Evolutionary conservation across 2,113 vertebrate species (phyloP).

Genomic region (Chloebia gouldiae): DNA sequence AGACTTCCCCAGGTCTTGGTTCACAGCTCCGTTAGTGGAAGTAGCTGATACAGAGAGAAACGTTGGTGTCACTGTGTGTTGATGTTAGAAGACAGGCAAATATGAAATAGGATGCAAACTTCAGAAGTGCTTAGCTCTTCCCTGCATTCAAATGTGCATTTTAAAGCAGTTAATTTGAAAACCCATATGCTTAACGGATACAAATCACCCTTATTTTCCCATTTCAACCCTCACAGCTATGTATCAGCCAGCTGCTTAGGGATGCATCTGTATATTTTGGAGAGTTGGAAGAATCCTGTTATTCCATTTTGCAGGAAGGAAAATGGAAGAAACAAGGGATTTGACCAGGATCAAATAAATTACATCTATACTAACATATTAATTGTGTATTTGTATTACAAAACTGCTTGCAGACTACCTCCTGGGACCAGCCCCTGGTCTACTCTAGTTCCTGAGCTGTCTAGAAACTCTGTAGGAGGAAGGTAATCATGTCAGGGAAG

Average conservation of each 20-base stretch:
- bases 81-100: neutral
- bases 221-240: neutral
- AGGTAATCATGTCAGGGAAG: neutral
- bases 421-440: neutral
- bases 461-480: neutral
- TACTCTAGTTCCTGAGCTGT: neutral
- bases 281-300: neutral
- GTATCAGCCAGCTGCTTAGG: neutral
- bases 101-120: neutral
- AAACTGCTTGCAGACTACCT: neutral
- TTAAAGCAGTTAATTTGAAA: slow-evolving; percentile 1
- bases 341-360: neutral
- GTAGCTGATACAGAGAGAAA: neutral
- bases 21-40: neutral
- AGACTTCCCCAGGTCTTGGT: neutral
- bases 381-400: neutral
- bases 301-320: neutral
- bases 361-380: neutral
- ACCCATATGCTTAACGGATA: neutral
- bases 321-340: neutral
- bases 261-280: neutral
- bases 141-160: neutral
- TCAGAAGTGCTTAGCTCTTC: neutral
- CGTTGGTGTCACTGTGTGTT: neutral
- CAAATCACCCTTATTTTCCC: neutral